Conservation (phyloP, 2,888 invertebrate species). For the Dyspetes luteomarginatus region DNA sequence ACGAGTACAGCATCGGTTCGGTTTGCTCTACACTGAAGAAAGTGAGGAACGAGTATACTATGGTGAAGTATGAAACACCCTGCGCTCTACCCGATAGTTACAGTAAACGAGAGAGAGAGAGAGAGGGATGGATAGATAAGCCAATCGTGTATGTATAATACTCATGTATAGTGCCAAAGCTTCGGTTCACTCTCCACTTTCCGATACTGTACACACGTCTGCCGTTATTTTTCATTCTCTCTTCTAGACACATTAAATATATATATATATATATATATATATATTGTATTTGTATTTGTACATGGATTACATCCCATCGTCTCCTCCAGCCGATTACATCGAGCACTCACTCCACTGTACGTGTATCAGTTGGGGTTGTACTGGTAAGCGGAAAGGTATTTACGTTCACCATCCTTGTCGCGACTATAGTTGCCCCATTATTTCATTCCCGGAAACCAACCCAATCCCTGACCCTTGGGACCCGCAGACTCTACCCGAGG, state of each 20-base stretch:
- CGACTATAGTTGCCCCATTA: constrained; percentile 53
- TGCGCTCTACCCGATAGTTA: not conserved
- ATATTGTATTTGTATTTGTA: not conserved
- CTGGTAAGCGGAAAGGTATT: too few relatives aligned
- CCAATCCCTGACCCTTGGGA: constrained; percentile 29
- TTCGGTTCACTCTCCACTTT: constrained; percentile 29
- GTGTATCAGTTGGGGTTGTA: too few relatives aligned
- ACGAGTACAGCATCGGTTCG: constrained; percentile 57
- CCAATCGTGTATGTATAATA: not conserved
- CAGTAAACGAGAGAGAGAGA: constrained; percentile 5
- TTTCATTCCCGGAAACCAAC: constrained; percentile 57
- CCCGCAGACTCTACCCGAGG: not conserved
- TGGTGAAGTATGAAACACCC: constrained; percentile 15
- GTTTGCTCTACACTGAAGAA: constrained; percentile 14
- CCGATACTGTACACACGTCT: constrained; percentile 5
- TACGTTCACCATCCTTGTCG: not conserved
- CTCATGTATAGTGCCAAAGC: constrained; percentile 9
- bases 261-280: constrained; percentile 1
- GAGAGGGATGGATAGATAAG: not conserved
- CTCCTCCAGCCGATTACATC: constrained; percentile 10
- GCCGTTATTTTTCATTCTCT: not conserved
- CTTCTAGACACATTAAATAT: not conserved
- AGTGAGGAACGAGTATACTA: constrained; percentile 33
- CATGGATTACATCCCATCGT: constrained; percentile 17
- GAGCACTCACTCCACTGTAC: constrained; percentile 2